Conservation (phyloP, 2,113 vertebrate species). For the Arenaria interpres region DNA sequence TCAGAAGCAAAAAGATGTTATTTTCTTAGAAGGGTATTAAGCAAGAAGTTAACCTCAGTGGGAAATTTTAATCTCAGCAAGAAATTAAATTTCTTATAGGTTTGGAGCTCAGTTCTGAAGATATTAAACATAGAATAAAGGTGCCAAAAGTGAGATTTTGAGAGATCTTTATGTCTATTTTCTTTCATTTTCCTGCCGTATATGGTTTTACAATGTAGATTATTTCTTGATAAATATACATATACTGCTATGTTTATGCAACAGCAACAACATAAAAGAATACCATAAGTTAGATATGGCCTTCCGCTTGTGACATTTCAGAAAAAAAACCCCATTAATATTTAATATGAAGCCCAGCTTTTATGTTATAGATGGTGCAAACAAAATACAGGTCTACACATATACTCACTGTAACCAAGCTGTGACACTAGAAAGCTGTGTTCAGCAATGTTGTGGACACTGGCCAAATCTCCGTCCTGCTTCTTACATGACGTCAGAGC, state of each 20-base stretch:
- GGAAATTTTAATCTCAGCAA: background rate
- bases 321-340: background rate
- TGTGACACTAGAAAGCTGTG: constrained; percentile 88
- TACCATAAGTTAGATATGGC: background rate
- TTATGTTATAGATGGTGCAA: background rate
- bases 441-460: constrained; percentile 87
- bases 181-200: background rate
- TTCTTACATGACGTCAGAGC: constrained; percentile 82
- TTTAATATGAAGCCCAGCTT: background rate
- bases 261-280: background rate
- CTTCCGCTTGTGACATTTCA: background rate
- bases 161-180: background rate
- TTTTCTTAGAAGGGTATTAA: background rate
- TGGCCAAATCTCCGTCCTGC: constrained; percentile 86
- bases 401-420: constrained; percentile 85
- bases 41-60: background rate
- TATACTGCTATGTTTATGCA: background rate
- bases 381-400: background rate
- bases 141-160: background rate
- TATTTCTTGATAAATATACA: background rate
- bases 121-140: background rate
- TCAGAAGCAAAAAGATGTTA: background rate
- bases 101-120: background rate
- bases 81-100: background rate
- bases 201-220: background rate